phyloP scores from a whole-genome alignment of 2,888 invertebrate genomes.

The Allolobophora icterica region DNA sequence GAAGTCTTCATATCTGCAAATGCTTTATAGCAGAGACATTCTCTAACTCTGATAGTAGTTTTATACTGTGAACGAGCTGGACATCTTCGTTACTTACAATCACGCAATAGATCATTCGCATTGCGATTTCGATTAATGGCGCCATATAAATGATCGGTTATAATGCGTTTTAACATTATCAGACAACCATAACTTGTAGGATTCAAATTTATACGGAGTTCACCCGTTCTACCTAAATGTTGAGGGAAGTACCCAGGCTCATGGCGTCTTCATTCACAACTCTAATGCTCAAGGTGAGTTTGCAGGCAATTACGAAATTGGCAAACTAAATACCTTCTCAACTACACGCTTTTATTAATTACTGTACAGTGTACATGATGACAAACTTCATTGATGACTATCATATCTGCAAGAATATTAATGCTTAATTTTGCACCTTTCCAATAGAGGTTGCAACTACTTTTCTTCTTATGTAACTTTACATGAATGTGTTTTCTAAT shows the following conservation, averaged over 20 bases:
- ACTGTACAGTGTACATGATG: too few species aligned
- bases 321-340: neutral
- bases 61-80: neutral
- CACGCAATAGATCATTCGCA: neutral
- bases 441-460: too few species aligned
- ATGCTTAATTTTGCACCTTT: too few species aligned
- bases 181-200: neutral
- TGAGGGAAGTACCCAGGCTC: slow-evolving; percentile 71
- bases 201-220: slow-evolving; percentile 74
- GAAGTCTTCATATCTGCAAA: neutral
- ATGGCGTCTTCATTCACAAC: slow-evolving; percentile 82
- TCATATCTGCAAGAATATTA: too few species aligned
- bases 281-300: slow-evolving; percentile 74
- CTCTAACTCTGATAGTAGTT: neutral
- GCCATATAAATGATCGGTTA: too few species aligned
- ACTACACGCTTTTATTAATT: neutral
- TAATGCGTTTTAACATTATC: neutral
- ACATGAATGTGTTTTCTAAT: too few species aligned
- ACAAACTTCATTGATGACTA: too few species aligned
- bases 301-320: neutral
- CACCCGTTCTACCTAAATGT: slow-evolving; percentile 82
- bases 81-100: neutral
- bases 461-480: too few species aligned
- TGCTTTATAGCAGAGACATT: neutral
- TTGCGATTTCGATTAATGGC: neutral